A percentile compares a stretch with the other conserved stretches of the same genome.
These are phyloP conservation scores for Virgularia gustaviana DNA, from an alignment of 92 coral and sea anemone species.

Conservation along the genomic window DNA sequence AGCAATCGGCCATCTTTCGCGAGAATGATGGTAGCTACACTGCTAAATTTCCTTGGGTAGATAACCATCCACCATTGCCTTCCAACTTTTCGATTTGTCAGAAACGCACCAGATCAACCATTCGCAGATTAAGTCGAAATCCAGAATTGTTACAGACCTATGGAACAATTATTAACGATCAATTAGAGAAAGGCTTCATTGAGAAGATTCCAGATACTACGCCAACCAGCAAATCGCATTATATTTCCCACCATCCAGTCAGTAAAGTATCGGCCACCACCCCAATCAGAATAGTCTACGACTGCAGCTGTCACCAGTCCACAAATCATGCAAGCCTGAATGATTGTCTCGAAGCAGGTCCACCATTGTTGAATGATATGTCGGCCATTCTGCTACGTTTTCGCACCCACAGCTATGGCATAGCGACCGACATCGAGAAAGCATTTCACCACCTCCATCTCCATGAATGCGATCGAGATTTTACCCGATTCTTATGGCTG, in stretches of 20 bases:
- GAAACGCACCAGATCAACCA: constrained; percentile 46
- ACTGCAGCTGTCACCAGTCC: constrained; percentile 49
- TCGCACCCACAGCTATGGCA: constrained; percentile 37
- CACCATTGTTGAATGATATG: constrained; percentile 43
- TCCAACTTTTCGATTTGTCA: constrained; percentile 16
- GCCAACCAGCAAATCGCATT: constrained; percentile 38
- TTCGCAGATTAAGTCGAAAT: constrained; percentile 29
- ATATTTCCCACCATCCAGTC: constrained; percentile 56
- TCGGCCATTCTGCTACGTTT: constrained; percentile 42
- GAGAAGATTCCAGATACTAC: constrained; percentile 37
- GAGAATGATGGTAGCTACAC: constrained; percentile 47
- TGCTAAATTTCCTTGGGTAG: constrained; percentile 51
- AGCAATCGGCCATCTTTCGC: constrained; percentile 36
- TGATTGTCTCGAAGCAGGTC: constrained; percentile 51
- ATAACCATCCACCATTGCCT: constrained; percentile 37
- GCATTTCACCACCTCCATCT: constrained; percentile 51
- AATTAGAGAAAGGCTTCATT: constrained; percentile 48
- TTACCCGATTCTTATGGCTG: constrained; percentile 55
- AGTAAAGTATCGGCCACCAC: constrained; percentile 55
- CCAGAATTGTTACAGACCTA: constrained; percentile 40
- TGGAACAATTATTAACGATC: constrained; percentile 44
- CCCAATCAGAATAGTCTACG: constrained; percentile 47
- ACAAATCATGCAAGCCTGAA: constrained; percentile 37
- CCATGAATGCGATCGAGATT: constrained; percentile 49
- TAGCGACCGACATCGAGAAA: constrained; percentile 56